Evolutionary conservation across 2,888 invertebrate species (phyloP), one percentile per base, ranked within the genome.

Genomic region (Cynaeus angustus): DNA sequence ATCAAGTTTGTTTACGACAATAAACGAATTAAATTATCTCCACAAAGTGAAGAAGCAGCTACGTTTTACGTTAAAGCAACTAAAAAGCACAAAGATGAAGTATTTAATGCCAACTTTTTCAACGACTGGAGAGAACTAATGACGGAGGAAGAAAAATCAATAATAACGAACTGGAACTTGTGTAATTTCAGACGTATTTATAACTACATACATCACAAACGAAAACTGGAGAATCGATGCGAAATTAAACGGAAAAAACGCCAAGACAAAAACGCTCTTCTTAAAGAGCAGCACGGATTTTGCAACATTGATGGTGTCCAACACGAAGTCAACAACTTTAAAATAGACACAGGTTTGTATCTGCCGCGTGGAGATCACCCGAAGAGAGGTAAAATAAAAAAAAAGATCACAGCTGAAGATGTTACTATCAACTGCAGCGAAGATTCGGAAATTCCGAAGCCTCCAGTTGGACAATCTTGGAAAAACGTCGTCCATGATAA

Each of bases 341-440:
- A 93, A 82, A 93, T 98, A 85, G 98, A 98, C 1, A 98, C 98
- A 0, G 97, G 97, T 33, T 82, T 93, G 38, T 98, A 98, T 83
- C 89, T 97, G 80, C 98, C 98, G 9, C 91, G 98, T 65, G 98
- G 98, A 14, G 97, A 97, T 78, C 98, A 98, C 88, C 98, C 98
- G 0, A 98, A 98, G 85, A 97, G 97, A 95, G 98, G 98, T 30
- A 95, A 93, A 91, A 87, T 97, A 66, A 48, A 8, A 21, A 90
- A 88, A 71, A 89, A 98, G 48, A 92, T 96, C 0, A 85, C 88
- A 82, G 96, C 98, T 0, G 94, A 95, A 84, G 96, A 98, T 86
- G 94, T 98, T 3, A 91, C 95, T 43, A 97, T 98, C 59, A 98
- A 98, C 85, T 98, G 97, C 83, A 93, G 95, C 78, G 97, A 95